Conservation (phyloP, 2,113 vertebrate species). For the Gymnogyps californianus region DNA sequence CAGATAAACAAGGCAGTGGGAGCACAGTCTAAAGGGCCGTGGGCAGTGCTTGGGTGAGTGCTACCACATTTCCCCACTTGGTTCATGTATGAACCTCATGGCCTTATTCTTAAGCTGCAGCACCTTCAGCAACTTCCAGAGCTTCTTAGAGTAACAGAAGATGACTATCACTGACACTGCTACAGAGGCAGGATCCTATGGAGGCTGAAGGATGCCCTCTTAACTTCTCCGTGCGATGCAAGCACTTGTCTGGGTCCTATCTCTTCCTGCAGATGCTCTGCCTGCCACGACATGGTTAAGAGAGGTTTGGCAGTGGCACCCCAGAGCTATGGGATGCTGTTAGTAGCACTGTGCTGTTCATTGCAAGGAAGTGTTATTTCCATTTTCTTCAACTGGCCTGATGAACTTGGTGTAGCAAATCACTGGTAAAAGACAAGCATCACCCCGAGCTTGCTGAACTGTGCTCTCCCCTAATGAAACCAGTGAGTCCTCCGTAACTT, state of each 20-base stretch:
- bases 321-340: neutral
- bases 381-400: neutral
- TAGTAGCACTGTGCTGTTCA: neutral
- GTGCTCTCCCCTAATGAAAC: neutral
- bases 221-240: fast-evolving
- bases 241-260: neutral
- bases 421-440: neutral
- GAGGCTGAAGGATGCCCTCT: neutral
- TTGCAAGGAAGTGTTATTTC: neutral
- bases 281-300: neutral
- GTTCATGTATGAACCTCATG: neutral
- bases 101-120: neutral
- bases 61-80: neutral
- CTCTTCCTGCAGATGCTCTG: neutral
- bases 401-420: neutral
- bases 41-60: neutral
- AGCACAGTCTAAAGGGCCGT: neutral
- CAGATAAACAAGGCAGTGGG: neutral
- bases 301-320: neutral
- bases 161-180: neutral
- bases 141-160: neutral
- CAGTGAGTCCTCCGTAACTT: neutral
- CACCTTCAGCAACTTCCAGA: neutral
- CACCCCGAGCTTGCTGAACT: neutral
- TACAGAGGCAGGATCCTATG: neutral